A percentile compares a stretch with the other conserved stretches of the same genome.
phyloP scores from a whole-genome alignment of 2,888 invertebrate species.

The Scaptodrosophila latifasciaeformis region DNA sequence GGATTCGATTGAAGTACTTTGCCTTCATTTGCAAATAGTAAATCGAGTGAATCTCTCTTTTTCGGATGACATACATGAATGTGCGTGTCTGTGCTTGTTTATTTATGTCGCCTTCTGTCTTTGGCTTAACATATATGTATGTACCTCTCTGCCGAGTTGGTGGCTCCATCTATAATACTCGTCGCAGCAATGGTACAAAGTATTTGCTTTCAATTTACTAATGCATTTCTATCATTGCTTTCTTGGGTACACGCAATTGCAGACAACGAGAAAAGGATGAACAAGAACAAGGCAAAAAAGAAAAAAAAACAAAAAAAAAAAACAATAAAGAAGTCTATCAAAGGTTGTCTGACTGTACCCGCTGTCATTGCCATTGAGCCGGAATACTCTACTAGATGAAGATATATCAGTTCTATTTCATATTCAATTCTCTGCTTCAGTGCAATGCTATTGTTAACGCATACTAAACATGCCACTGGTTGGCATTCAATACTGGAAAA shows the following conservation, averaged over 20 bases:
- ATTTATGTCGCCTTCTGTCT: constrained; percentile 46
- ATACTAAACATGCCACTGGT: constrained; percentile 17
- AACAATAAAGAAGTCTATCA: no score
- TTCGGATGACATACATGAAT: no score
- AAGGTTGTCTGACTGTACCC: constrained; percentile 42
- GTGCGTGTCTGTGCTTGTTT: constrained; percentile 1
- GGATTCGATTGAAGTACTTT: no score
- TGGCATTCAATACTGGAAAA: no score
- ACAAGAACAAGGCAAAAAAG: no score
- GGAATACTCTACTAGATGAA: constrained; percentile 28
- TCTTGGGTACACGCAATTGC: constrained; percentile 13
- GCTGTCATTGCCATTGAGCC: no score
- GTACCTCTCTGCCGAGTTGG: background rate
- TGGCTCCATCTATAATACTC: constrained; percentile 7
- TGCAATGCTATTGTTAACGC: constrained; percentile 22
- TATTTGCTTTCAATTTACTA: constrained; percentile 63
- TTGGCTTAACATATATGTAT: constrained; percentile 32
- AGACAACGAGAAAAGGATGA: no score
- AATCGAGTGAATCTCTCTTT: background rate
- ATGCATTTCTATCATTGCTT: constrained; percentile 39
- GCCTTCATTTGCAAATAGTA: constrained; percentile 11
- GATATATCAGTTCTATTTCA: constrained; percentile 18
- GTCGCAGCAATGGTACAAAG: constrained; percentile 34
- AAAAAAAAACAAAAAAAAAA: no score
- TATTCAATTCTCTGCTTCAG: constrained; percentile 1